Base-by-base conservation (phyloP, 2,888 invertebrate species). In the Elegia similella region DNA sequence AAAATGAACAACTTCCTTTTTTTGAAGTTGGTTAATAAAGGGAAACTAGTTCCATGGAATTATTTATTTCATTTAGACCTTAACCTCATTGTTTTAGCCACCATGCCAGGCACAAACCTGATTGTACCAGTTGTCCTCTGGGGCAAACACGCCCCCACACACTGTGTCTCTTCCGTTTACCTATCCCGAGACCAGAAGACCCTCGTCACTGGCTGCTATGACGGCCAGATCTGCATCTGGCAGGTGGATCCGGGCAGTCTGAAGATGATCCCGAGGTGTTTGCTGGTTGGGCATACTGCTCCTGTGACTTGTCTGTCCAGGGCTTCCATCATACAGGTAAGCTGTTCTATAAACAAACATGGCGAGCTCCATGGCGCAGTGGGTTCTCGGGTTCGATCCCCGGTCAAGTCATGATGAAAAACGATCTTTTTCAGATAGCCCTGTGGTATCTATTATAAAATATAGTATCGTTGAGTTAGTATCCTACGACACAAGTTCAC, bases 161-260 rank as follows among this genome's bases (percentile, higher is more conserved):
- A 99, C 88, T 98, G 98, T 79, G 97, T 99, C 67, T 98, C 98
- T 0, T 96, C 98, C 59, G 95, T 99, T 59, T 96, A 97, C 77
- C 92, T 99, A 56, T 98, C 98, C 16, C 94, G 96, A 60, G 98
- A 99, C 87, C 97, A 98, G 82, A 95, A 94, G 80, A 98, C 97
- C 8, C 92, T 99, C 50, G 96, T 98, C 50, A 99, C 99, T 2
- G 99, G 99, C 34, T 98, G 98, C 84, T 97, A 98, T 76, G 99
- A 99, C 90, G 99, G 99, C 6, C 99, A 99, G 86, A 97, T 99
- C 70, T 98, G 98, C 79, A 93, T 99, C 54, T 99, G 99, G 99
- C 93, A 92, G 75, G 82, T 82, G 2, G 95, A 97, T 67, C 95
- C 96, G 0, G 95, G 95, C 65, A 94, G 95, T 0, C 81, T 97